These are phyloP conservation scores for Baronia brevicornis DNA, from an alignment of 2,888 invertebrate species.

Conservation along the genomic window DNA sequence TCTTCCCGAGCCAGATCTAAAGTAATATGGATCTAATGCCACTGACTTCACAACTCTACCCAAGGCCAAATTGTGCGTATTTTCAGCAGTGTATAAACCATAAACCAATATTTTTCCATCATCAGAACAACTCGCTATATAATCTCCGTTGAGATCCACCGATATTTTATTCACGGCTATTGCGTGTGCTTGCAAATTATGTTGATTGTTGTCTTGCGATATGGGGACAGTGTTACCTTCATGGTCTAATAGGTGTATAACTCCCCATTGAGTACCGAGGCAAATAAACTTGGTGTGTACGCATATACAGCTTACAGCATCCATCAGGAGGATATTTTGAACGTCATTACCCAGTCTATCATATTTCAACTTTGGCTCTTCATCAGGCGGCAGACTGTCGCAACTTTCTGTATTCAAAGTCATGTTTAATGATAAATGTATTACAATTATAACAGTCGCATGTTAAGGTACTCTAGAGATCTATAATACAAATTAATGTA, in stretches of 20 bases:
- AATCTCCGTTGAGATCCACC: constrained; percentile 95
- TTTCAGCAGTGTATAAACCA: constrained; percentile 89
- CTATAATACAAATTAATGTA: constrained; percentile 5
- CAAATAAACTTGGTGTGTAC: constrained; percentile 97
- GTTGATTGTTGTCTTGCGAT: constrained; percentile 75
- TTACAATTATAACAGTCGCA: constrained; percentile 10
- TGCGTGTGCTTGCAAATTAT: constrained; percentile 85
- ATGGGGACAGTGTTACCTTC: constrained; percentile 86
- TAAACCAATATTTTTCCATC: constrained; percentile 91
- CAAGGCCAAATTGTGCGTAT: constrained; percentile 85
- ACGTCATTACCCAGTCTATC: constrained; percentile 92
- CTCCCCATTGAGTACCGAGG: constrained; percentile 94
- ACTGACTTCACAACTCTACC: constrained; percentile 90
- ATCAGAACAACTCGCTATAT: constrained; percentile 93
- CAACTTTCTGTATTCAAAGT: constrained; percentile 60
- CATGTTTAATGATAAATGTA: constrained; percentile 29
- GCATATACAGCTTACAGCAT: constrained; percentile 91
- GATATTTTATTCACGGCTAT: constrained; percentile 96
- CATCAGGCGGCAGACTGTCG: constrained; percentile 61
- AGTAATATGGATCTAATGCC: constrained; percentile 88
- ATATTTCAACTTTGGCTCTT: constrained; percentile 94
- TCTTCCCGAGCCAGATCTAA: constrained; percentile 83
- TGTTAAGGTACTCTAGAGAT: constrained; percentile 7
- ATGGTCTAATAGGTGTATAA: constrained; percentile 92
- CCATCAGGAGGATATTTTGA: constrained; percentile 86